Evolutionary conservation across 2,888 invertebrate species (phyloP).

Genomic region (Epinotia demarniana): DNA sequence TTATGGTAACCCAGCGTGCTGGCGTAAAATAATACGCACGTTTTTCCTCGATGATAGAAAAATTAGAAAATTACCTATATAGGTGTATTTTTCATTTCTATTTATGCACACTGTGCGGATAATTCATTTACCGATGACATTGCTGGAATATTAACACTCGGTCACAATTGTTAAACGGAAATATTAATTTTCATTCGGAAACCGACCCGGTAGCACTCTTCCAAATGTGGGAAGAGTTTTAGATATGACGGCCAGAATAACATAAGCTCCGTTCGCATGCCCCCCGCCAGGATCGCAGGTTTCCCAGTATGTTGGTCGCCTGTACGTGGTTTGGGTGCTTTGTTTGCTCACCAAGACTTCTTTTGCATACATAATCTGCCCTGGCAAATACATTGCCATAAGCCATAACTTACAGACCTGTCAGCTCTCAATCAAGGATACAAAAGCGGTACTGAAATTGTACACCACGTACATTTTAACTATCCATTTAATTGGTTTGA

Average conservation of each 20-base stretch:
- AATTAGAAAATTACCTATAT: background rate
- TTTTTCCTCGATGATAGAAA: conserved; percentile 9
- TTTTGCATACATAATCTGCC: conserved; percentile 38
- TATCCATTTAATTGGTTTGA: background rate
- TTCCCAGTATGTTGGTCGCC: conserved; percentile 16
- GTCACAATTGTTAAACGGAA: conserved; percentile 29
- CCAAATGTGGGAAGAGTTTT: conserved; percentile 29
- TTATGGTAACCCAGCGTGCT: background rate
- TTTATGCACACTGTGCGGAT: background rate
- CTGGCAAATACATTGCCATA: conserved; percentile 15
- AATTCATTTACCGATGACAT: background rate
- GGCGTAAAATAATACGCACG: conserved; percentile 1
- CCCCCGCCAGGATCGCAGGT: background rate
- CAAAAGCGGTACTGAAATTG: background rate
- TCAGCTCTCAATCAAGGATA: conserved; percentile 18
- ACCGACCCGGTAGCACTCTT: conserved; percentile 20
- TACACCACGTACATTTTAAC: background rate
- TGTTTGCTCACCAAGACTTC: conserved; percentile 35
- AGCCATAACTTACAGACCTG: conserved; percentile 33
- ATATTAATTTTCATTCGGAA: conserved; percentile 36
- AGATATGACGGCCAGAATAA: conserved; percentile 20
- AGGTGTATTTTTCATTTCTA: background rate
- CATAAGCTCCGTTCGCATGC: conserved; percentile 12
- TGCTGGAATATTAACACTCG: background rate
- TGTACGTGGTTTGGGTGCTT: conserved; percentile 31